Base-by-base conservation (phyloP, 2,797 vertebrate genomes). In the Sebastes itinus region DNA sequence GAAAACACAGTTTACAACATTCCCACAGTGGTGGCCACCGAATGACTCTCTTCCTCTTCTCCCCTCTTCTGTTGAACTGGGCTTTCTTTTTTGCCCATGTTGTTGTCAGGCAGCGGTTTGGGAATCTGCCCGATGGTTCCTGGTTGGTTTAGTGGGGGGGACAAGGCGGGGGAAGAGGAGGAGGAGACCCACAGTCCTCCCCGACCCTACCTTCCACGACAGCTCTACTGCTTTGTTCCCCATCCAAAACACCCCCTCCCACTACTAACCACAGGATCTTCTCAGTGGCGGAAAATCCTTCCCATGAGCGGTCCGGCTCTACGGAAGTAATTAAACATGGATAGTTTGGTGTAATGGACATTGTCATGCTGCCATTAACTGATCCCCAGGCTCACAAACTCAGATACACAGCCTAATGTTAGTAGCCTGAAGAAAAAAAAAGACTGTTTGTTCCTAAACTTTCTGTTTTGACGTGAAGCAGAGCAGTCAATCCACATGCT, bases 1-100 rank as follows among this genome's bases (percentile, higher is more conserved):
- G 93, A 96, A 95, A 96, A 88, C 87, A 90, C 89, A 95, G 94
- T 94, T 95, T 89, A 92, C 84, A 89, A 93, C 86, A 93, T 96
- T 96, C 95, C 95, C 95, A 96, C 92, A 95, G 93, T 93, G 90
- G 92, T 82, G 77, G 80, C 86, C 91, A 89, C 89, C 62, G 78
- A 93, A 90, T 88, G 83, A 86, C 89, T 93, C 81, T 90, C 91
- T 89, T 93, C 89, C 91, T 92, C 75, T 86, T 87, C 78, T 90
- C 74, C 84, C 32, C 78, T 75, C 83, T 76, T 83, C 82, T 89
- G 72, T 90, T 89, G 73, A 81, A 83, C 85, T 81, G 77, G 86
- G 85, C 71, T 91, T 92, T 88, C 87, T 89, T 88, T 42, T 82
- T 89, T 89, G 87, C 85, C 91, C 89, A 78, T 93, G 92, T 90